Conservation (phyloP, 2,888 invertebrate genomes). For the Hirtodrosophila confusa region DNA sequence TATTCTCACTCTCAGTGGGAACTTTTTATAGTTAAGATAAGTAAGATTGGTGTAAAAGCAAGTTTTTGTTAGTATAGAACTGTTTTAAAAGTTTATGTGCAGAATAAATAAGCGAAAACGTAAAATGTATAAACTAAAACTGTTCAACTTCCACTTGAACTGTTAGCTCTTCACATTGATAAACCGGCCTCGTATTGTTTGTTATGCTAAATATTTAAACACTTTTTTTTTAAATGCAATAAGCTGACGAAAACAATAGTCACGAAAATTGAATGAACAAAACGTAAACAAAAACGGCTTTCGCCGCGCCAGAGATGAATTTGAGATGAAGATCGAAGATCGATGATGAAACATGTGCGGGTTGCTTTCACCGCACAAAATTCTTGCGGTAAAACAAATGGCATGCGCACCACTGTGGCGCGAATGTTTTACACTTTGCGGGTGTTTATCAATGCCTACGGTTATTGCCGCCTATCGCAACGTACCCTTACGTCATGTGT, state of each 20-base stretch:
- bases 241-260: constrained; percentile 8
- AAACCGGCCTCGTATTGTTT: constrained; percentile 15
- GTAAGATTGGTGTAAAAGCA: too few species aligned
- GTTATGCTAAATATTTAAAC: constrained; percentile 20
- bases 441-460: constrained; percentile 75
- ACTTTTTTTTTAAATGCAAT: background rate
- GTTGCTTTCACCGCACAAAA: constrained; percentile 24
- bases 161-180: background rate
- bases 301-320: constrained; percentile 10
- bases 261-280: too few species aligned
- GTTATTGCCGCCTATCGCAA: constrained; percentile 55
- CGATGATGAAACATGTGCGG: constrained; percentile 4
- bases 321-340: constrained; percentile 3
- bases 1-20: too few species aligned
- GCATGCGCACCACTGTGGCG: constrained; percentile 56
- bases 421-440: constrained; percentile 71
- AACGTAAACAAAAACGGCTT: constrained; percentile 17
- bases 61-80: too few species aligned
- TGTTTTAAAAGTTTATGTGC: background rate
- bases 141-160: background rate
- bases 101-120: background rate
- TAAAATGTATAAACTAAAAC: background rate
- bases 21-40: too few species aligned
- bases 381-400: constrained; percentile 16
- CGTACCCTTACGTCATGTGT: constrained; percentile 50